Evolutionary conservation across 2,113 vertebrate species (phyloP).

Genomic region (Tor tambroides): DNA sequence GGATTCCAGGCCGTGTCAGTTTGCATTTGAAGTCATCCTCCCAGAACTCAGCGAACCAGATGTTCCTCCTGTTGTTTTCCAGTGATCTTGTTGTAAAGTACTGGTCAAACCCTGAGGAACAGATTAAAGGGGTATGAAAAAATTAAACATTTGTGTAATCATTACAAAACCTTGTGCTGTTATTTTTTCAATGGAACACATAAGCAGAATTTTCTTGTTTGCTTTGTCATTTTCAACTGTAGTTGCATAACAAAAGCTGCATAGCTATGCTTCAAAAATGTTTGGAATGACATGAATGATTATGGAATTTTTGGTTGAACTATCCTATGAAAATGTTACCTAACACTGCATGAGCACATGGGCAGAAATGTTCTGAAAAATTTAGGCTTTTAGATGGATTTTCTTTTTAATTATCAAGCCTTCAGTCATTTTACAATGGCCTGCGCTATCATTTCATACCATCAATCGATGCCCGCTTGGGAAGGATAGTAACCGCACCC

Average conservation of each 20-base stretch:
- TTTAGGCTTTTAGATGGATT: background rate
- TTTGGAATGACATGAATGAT: background rate
- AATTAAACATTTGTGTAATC: background rate
- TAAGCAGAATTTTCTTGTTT: background rate
- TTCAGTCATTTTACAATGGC: background rate
- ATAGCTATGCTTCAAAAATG: background rate
- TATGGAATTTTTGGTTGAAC: background rate
- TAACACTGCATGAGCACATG: background rate
- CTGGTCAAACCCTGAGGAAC: slow-evolving; percentile 82
- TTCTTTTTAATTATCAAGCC: background rate
- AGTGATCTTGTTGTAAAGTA: slow-evolving; percentile 87
- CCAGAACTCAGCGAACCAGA: slow-evolving; percentile 83
- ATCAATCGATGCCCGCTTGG: slow-evolving; percentile 77
- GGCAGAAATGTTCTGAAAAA: no score
- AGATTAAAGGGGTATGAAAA: background rate
- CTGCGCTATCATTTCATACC: slow-evolving; percentile 68
- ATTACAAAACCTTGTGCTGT: background rate
- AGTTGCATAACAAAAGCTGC: background rate
- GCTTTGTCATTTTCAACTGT: background rate
- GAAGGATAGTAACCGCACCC: slow-evolving; percentile 77
- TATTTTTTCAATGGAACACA: background rate
- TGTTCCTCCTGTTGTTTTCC: slow-evolving; percentile 91
- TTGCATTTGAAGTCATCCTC: slow-evolving; percentile 86
- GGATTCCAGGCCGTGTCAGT: slow-evolving; percentile 75
- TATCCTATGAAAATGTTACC: background rate